Evolutionary conservation across 2,113 vertebrate species (phyloP), one percentile per base, ranked within the genome.

Genomic region (Zootoca vivipara): DNA sequence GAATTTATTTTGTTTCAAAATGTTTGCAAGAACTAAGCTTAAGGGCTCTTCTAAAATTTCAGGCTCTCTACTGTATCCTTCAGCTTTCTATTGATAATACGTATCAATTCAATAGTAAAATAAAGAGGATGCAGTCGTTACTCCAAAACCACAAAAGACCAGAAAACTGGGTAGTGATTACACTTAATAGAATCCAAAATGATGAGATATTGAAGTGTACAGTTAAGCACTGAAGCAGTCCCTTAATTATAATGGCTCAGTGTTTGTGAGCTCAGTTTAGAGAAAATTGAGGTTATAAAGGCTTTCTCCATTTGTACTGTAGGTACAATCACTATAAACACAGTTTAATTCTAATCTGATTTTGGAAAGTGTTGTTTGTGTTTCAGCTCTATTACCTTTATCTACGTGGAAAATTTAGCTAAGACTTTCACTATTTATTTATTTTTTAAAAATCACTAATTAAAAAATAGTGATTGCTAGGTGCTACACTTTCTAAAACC

Each of bases 81-180:
- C 46, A 10, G 65, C 16, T 83, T 20, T 80, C 24, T 58, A 77
- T 33, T 65, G 56, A 82, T 56, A 87, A 82, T 38, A 52, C 26
- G 30, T 78, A 77, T 88, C 28, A 83, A 77, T 69, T 78, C 62
- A 78, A 58, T 20, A 28, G 42, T 84, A 89, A 85, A 64, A 72
- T 69, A 85, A 38, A 69, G 58, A 69, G 40, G 24, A 78, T 30
- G n/a, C 24, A 38, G 72, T 83, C 56, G 42, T 83, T 88, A 88
- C 82, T 88, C 74, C 24, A 56, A 88, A 46, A 88, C 81, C n/a
- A 88, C 62, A 67, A 83, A 56, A 88, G 64, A 88, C 81, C n/a
- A 88, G 73, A 67, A 83, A 83, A 83, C 62, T 81, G 67, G 82
- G 82, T 83, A 83, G 83, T 78, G 80, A 83, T 88, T 78, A 88